phyloP scores from a whole-genome alignment of 2,113 vertebrate genomes.

The Oreocharis arfaki region DNA sequence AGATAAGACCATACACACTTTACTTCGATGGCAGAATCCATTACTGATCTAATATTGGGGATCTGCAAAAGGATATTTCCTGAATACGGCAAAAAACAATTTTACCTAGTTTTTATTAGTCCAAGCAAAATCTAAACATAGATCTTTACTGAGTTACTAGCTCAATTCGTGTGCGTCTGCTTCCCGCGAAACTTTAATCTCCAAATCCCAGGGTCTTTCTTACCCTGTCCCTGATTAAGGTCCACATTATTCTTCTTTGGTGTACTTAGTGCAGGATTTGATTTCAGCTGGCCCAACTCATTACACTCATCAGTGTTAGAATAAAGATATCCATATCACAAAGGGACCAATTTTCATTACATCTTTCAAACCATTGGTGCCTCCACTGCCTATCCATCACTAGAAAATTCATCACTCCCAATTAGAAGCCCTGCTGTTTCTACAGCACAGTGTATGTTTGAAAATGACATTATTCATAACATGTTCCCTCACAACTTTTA shows the following conservation, averaged over 20 bases:
- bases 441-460: not conserved
- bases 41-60: not conserved
- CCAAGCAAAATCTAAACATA: not conserved
- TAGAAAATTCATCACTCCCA: constrained; percentile 21
- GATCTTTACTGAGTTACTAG: not conserved
- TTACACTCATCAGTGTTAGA: not conserved
- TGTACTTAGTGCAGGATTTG: not conserved
- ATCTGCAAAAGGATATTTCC: not conserved
- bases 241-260: not conserved
- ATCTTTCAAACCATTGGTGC: not conserved
- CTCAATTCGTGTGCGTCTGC: not conserved
- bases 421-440: not conserved
- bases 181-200: not conserved
- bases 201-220: not conserved
- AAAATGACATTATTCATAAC: not conserved
- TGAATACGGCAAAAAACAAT: not conserved
- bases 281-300: not conserved
- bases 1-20: not conserved
- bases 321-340: not conserved
- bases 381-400: not conserved
- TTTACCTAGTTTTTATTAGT: not conserved
- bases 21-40: not conserved
- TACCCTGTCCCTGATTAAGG: not conserved
- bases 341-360: not conserved
- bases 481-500: not conserved